These are phyloP conservation scores for Ips typographus DNA, from an alignment of 1,140 invertebrate species.

Conservation along the genomic window DNA sequence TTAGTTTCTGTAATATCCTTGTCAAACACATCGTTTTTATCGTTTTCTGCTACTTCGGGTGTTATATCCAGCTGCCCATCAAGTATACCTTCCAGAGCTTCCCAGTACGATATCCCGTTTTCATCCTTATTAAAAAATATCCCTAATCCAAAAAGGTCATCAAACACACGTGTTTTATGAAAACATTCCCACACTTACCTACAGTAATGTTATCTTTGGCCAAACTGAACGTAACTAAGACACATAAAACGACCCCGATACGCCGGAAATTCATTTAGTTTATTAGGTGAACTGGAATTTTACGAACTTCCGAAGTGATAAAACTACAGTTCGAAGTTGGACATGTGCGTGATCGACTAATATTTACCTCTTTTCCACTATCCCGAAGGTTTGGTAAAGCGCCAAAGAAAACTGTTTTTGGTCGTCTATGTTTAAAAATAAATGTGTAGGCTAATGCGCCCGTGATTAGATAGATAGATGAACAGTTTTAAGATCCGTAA, in stretches of 20 bases:
- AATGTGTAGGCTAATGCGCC: conserved; percentile 9
- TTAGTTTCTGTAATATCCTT: conserved; percentile 15
- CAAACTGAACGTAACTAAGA: not conserved
- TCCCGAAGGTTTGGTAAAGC: conserved; percentile 16
- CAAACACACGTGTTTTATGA: no score
- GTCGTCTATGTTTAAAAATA: conserved; percentile 21
- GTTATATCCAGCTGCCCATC: conserved; percentile 5
- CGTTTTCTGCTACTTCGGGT: not conserved
- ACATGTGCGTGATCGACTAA: conserved; percentile 5
- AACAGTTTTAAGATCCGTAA: no score
- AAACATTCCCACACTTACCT: conserved; percentile 8
- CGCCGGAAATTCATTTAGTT: conserved; percentile 1
- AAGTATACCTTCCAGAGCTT: conserved; percentile 14
- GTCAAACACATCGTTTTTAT: conserved; percentile 1
- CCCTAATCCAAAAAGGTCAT: not conserved
- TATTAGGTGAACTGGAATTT: not conserved
- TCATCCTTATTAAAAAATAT: conserved; percentile 25
- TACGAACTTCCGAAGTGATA: conserved; percentile 4
- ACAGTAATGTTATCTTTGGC: conserved; percentile 20
- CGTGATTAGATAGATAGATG: not conserved
- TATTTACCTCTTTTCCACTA: conserved; percentile 12
- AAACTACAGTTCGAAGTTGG: not conserved
- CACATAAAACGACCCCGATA: not conserved
- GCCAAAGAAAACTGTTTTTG: conserved; percentile 19
- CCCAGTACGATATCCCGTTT: conserved; percentile 13